phyloP scores from a whole-genome alignment of 1,140 invertebrate genomes.

The Holcopasites calliopsidis region DNA sequence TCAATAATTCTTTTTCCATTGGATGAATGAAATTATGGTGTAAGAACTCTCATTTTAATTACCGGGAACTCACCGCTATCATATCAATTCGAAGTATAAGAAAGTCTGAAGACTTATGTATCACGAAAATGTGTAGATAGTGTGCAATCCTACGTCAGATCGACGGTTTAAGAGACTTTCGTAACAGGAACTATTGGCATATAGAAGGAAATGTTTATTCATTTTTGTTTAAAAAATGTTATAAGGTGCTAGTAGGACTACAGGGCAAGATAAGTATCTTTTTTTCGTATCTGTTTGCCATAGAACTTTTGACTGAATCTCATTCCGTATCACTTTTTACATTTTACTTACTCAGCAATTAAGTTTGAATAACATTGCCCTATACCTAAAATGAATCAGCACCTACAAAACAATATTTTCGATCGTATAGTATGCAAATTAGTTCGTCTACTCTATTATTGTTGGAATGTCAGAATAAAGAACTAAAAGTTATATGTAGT shows the following conservation, averaged over 20 bases:
- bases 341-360: not conserved
- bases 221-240: not conserved
- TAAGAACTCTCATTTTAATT: not conserved
- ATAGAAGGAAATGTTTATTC: conserved; percentile 35
- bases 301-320: no score
- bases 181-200: conserved; percentile 63
- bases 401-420: not conserved
- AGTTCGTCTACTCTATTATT: no score
- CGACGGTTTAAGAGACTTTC: conserved; percentile 57
- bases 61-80: conserved; percentile 4
- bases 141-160: conserved; percentile 36
- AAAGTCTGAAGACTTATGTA: conserved; percentile 15
- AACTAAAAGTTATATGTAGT: not conserved
- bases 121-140: conserved; percentile 29
- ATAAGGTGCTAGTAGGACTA: not conserved
- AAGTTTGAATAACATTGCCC: not conserved
- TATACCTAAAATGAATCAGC: not conserved
- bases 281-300: no score
- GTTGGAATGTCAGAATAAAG: not conserved
- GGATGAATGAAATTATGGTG: not conserved
- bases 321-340: no score
- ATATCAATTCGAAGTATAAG: not conserved
- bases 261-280: not conserved
- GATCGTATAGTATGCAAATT: not conserved
- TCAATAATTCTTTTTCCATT: not conserved